Evolutionary conservation across 2,113 vertebrate genomes (phyloP), one percentile per base, ranked within the genome.

Genomic region (Apaloderma vittatum): DNA sequence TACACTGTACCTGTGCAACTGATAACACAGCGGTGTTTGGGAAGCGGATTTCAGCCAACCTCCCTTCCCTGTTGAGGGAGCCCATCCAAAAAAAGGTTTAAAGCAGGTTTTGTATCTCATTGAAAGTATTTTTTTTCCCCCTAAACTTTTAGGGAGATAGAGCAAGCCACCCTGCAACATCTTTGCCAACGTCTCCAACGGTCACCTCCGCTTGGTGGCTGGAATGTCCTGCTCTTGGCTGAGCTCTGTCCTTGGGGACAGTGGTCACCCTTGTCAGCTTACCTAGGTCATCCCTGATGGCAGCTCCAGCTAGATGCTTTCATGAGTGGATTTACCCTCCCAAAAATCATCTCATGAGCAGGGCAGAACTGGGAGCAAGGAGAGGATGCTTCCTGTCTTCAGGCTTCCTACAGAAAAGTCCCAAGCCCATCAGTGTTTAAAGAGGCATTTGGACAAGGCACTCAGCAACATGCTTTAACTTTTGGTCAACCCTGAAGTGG

Each of bases 21-120:
- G 90, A 95, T 95, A 97, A 97, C 49, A 1, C 21, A 29, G 48
- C 1, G 0, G 21, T 94, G 80, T 96, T 97, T 97, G 83, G 63
- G 77, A 89, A 95, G 68, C 59, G 59, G 88, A 92, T 95, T 80
- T 86, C 30, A 81, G 68, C n/a, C n/a, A 67, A 23, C 8, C 3
- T 3, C 34, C 2, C 17, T 75, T 86, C 51, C 52, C 43, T 36
- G n/a, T 36, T 0, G 0, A 78, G 34, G 46, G 59, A 95, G 2
- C 12, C 23, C n/a, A 27, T 92, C 63, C 65, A 91, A 68, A 24
- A 77, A 48, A 2, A 40, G 3, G 32, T 96, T 84, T 59, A 93
- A 94, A 82, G 9, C 62, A 77, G 8, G 6, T 20, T 75, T 88
- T 95, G 2, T 73, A 40, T 55, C 46, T 95, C 48, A 32, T 10